A percentile compares a stretch with the other conserved stretches of the same genome.
Evolutionary conservation across 2,888 invertebrate species (phyloP).

Genomic region (Hypena proboscidalis): DNA sequence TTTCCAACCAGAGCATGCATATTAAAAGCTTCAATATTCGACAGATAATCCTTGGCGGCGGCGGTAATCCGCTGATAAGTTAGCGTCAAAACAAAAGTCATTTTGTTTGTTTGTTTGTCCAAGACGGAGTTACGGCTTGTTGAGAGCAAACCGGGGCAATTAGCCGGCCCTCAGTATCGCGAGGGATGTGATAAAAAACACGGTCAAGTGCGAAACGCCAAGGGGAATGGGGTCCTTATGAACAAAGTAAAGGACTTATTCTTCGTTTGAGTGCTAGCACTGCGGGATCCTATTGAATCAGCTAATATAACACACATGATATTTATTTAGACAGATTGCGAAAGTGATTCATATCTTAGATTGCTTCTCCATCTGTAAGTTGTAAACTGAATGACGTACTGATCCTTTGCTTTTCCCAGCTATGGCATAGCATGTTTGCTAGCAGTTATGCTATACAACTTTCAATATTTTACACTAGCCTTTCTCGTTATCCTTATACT

Average conservation of each 20-base stretch:
- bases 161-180: slow-evolving; percentile 39
- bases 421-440: too few species aligned
- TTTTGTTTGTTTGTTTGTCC: too few species aligned
- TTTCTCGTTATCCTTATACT: too few species aligned
- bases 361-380: too few species aligned
- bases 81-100: slow-evolving; percentile 52
- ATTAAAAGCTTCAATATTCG: slow-evolving; percentile 21
- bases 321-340: too few species aligned
- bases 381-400: too few species aligned
- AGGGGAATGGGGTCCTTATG: background rate
- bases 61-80: slow-evolving; percentile 43
- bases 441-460: too few species aligned
- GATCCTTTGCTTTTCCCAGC: too few species aligned
- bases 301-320: too few species aligned
- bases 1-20: background rate
- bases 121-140: slow-evolving; percentile 49
- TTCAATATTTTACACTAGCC: too few species aligned
- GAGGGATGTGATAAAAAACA: slow-evolving; percentile 36
- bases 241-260: background rate
- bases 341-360: too few species aligned
- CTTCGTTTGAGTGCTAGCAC: background rate
- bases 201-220: slow-evolving; percentile 31
- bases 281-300: too few species aligned
- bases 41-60: slow-evolving; percentile 28
- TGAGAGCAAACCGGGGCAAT: slow-evolving; percentile 52